A percentile compares a stretch with the other conserved stretches of the same genome.
Evolutionary conservation across 2,113 vertebrate species (phyloP).

Genomic region (cattle (Bos taurus)): DNA sequence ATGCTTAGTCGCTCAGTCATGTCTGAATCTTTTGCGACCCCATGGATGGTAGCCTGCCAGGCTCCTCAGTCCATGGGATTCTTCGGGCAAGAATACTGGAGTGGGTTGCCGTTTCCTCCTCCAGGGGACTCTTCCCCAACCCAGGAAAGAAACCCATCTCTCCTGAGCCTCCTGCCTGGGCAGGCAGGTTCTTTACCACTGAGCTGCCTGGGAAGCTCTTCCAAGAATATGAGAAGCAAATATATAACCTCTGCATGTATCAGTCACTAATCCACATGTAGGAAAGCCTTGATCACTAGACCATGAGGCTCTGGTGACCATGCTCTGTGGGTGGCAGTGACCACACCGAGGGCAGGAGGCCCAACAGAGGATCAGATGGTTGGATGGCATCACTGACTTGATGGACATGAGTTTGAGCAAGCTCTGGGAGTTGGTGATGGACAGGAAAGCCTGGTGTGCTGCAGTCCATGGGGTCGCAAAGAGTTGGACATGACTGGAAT

Average conservation of each 20-base stretch:
- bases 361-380: background rate
- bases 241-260: rapidly evolving
- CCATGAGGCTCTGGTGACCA: background rate
- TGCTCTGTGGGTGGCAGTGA: background rate
- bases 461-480: background rate
- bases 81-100: background rate
- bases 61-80: background rate
- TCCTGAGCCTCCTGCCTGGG: background rate
- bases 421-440: background rate
- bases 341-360: background rate
- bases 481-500: background rate
- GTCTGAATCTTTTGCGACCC: background rate
- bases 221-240: background rate
- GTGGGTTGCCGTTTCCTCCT: background rate
- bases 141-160: background rate
- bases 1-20: background rate
- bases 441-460: background rate
- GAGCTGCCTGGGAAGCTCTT: background rate
- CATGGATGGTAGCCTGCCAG: background rate
- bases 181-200: background rate
- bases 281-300: background rate
- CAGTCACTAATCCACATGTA: background rate
- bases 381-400: background rate
- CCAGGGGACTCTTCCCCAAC: background rate
- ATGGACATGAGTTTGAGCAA: background rate